Evolutionary conservation across 1,140 invertebrate genomes (phyloP).

Genomic region (Aphelenchoides avenae): DNA sequence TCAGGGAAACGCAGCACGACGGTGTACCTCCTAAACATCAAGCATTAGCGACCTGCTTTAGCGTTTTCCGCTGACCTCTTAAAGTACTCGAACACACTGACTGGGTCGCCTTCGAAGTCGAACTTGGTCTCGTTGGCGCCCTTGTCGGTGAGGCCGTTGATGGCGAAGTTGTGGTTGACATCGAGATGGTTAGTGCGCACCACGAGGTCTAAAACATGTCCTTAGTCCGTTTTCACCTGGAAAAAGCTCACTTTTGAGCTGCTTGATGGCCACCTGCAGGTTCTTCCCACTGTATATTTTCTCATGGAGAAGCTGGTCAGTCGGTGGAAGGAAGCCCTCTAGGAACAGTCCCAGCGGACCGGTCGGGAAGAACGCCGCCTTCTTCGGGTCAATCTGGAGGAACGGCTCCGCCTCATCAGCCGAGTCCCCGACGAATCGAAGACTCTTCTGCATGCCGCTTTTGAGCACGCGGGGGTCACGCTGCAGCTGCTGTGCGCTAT

Average conservation of each 20-base stretch:
- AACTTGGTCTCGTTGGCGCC: constrained; percentile 15
- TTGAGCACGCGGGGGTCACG: constrained; percentile 23
- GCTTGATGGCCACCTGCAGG: too few species aligned
- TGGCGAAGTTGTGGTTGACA: constrained; percentile 1
- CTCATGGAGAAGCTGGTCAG: too few species aligned
- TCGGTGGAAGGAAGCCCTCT: too few species aligned
- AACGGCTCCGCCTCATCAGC: constrained; percentile 1
- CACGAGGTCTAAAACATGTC: too few species aligned
- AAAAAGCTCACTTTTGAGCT: constrained; percentile 28
- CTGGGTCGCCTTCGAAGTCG: constrained; percentile 1
- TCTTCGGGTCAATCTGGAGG: constrained; percentile 25
- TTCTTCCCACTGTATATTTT: too few species aligned
- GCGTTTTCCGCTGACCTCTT: too few species aligned
- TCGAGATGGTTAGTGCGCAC: constrained; percentile 6
- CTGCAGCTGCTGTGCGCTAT: constrained; percentile 18
- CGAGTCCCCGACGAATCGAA: constrained; percentile 30
- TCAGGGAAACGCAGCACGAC: too few species aligned
- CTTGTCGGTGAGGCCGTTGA: constrained; percentile 16
- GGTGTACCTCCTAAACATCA: too few species aligned
- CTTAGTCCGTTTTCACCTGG: too few species aligned
- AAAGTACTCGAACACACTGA: constrained; percentile 17
- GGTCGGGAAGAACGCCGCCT: constrained; percentile 28
- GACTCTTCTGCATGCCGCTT: constrained; percentile 34
- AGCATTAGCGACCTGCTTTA: too few species aligned
- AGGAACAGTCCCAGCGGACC: constrained; percentile 2